phyloP scores from a whole-genome alignment of 1,140 invertebrate species.

The Aphis gossypii region DNA sequence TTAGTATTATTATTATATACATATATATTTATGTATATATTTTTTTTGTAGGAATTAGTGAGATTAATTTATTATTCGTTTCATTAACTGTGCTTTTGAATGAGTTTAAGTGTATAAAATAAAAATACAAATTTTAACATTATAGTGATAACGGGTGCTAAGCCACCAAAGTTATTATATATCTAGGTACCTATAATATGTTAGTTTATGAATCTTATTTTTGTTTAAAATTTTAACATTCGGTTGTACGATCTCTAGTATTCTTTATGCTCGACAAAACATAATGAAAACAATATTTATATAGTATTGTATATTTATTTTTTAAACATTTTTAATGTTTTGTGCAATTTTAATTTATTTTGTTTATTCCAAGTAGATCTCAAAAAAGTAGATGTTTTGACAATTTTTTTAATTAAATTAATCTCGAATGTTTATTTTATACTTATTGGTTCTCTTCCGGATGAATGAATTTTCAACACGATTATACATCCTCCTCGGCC shows the following conservation, averaged over 20 bases:
- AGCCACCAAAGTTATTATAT: neutral
- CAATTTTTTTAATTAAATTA: constrained; percentile 40
- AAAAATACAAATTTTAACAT: neutral
- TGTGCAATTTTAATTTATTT: constrained; percentile 50
- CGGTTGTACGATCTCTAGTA: constrained; percentile 41
- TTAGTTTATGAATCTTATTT: constrained; percentile 26
- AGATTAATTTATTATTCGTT: constrained; percentile 49
- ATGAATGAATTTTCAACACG: neutral
- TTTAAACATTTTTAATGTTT: constrained; percentile 19
- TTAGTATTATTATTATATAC: neutral
- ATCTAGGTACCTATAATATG: neutral
- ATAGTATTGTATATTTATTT: neutral
- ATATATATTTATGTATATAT: neutral
- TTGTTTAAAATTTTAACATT: constrained; percentile 46
- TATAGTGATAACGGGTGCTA: constrained; percentile 14
- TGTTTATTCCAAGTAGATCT: constrained; percentile 54
- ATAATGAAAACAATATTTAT: constrained; percentile 44
- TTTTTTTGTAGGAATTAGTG: constrained; percentile 26
- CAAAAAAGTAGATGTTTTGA: constrained; percentile 48
- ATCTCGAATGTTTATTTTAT: constrained; percentile 11
- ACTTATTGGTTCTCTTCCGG: neutral
- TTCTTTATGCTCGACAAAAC: constrained; percentile 41
- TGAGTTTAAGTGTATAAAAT: neutral
- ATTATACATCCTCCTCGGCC: neutral
- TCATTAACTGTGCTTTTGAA: neutral